Evolutionary conservation across 2,888 invertebrate species (phyloP).

Genomic region (Leptura quadrifasciata): DNA sequence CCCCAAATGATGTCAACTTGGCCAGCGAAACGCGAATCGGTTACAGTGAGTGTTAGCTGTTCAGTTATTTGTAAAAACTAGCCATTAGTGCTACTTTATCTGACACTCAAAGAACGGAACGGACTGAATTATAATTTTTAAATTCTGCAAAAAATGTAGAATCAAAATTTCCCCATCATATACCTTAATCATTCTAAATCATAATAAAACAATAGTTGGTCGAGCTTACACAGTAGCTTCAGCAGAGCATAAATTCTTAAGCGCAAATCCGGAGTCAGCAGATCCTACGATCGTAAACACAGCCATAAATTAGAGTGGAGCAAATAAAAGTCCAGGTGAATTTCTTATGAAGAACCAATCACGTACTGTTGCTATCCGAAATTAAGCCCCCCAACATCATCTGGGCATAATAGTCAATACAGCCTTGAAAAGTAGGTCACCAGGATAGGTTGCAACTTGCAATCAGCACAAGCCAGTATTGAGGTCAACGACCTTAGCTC

Average conservation of each 20-base stretch:
- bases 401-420: conserved; percentile 67
- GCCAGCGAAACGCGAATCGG: too few species aligned
- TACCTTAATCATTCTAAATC: background rate
- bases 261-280: background rate
- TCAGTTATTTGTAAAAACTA: too few species aligned
- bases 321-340: conserved; percentile 13
- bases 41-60: too few species aligned
- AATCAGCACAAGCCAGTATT: conserved; percentile 55
- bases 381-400: conserved; percentile 29
- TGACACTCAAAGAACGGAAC: too few species aligned
- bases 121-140: background rate
- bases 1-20: too few species aligned
- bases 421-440: conserved; percentile 72
- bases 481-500: conserved; percentile 68
- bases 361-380: conserved; percentile 42
- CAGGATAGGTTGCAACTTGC: conserved; percentile 65
- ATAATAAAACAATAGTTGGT: background rate
- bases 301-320: conserved; percentile 11
- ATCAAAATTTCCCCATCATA: background rate
- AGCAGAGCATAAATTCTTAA: background rate
- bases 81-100: too few species aligned
- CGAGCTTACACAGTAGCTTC: background rate
- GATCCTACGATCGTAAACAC: conserved; percentile 26
- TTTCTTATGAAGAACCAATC: conserved; percentile 32
- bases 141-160: background rate